Conservation (phyloP, 2,113 vertebrate species). For the Pedetes capensis region DNA sequence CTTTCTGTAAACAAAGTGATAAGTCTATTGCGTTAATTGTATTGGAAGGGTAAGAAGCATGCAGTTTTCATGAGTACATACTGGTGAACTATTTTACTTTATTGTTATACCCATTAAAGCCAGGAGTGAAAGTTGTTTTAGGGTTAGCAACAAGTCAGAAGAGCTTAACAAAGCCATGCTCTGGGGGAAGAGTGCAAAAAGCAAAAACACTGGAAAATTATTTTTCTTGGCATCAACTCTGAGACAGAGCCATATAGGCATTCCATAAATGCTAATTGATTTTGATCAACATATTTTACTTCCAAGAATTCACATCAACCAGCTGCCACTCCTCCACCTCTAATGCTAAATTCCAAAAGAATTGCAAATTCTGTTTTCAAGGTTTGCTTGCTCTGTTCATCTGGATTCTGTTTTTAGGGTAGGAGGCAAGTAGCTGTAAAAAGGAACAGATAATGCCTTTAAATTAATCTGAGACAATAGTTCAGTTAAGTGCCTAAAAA, state of each 20-base stretch:
- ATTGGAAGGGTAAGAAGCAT: background rate
- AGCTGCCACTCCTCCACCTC: conserved; percentile 26
- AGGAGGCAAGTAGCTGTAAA: background rate
- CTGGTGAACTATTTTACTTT: background rate
- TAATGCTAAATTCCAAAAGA: background rate
- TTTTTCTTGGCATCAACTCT: background rate
- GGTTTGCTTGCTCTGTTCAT: background rate
- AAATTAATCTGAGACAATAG: conserved; percentile 16
- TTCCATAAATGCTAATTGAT: conserved; percentile 49
- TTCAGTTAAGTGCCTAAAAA: background rate
- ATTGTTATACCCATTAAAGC: background rate
- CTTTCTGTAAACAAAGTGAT: background rate
- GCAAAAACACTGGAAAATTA: background rate
- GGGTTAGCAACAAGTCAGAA: background rate
- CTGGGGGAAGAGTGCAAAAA: background rate
- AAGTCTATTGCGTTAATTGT: background rate
- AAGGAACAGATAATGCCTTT: background rate
- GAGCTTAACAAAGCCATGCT: background rate
- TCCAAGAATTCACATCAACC: conserved; percentile 31
- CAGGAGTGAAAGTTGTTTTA: background rate
- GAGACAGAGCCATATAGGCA: background rate
- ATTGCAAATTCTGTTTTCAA: background rate
- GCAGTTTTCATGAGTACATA: background rate
- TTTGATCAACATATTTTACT: conserved; percentile 51
- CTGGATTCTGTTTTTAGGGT: background rate